Base-by-base conservation (phyloP, 2,888 invertebrate species). In the Schizotus pectinicornis region DNA sequence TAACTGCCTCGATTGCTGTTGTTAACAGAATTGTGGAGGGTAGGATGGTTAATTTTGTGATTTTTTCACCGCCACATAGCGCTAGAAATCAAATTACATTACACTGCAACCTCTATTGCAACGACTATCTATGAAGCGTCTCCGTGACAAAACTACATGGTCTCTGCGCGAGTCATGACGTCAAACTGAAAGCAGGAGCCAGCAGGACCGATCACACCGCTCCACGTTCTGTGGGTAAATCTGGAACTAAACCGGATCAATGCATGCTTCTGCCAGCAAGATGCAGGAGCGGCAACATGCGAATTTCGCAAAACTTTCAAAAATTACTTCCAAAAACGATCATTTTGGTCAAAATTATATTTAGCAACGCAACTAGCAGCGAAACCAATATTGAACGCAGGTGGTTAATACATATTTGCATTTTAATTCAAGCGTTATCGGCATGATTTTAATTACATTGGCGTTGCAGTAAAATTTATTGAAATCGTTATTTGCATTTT, bases 81-180 rank as follows among this genome's bases (percentile, higher is more conserved):
- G 49, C 56, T 50, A 49, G 49, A 45, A 50, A 56, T 34, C 8
- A 49, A 49, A 56, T 45, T 49, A 32, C 38, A 49, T 43, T 12
- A 45, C 36, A 48, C 49, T 49, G 56, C 48, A 56, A 55, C 56
- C 48, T 64, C 58, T 63, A 57, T 63, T 22, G 63, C 48, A 65
- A 63, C 70, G 71, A 67, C 69, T 69, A 66, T 63, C 65, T 69
- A 65, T 56, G 54, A 56, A 61, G 53, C 61, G 61, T 57, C 48
- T 59, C 50, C 62, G 60, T 51, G 55, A 59, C 67, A 61, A 58
- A 62, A 63, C 70, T 67, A 68, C 74, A 66, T 73, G 69, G 64
- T 73, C 73, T 66, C 72, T 62, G 64, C 66, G 62, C 72, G 75
- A 70, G 72, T 68, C 74, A 69, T 77, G 76, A 78, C 78, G 78